phyloP scores from a whole-genome alignment of 1,140 invertebrate genomes.

The Zaprionus africanus region DNA sequence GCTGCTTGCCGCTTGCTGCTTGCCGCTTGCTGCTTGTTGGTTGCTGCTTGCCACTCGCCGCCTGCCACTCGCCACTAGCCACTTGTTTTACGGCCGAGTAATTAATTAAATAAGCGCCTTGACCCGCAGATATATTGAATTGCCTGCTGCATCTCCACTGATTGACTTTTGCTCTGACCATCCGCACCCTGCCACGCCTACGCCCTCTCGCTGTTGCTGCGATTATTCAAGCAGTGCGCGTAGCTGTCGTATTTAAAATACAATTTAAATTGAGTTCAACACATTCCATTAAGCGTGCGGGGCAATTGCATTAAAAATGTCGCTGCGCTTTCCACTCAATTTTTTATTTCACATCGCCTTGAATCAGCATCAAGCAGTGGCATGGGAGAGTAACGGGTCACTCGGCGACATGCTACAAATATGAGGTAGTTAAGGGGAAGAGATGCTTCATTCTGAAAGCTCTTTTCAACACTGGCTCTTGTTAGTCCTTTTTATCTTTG shows the following conservation, averaged over 20 bases:
- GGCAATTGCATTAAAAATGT: constrained; percentile 29
- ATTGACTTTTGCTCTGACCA: constrained; percentile 68
- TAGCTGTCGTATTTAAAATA: constrained; percentile 24
- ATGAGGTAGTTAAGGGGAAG: neutral
- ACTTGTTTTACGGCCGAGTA: constrained; percentile 63
- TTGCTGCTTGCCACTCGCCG: constrained; percentile 6
- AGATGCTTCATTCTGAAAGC: neutral
- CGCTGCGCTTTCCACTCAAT: constrained; percentile 11
- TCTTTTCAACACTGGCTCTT: no score
- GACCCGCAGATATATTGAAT: constrained; percentile 75
- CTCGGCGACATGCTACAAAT: neutral
- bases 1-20: neutral
- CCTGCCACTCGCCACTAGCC: constrained; percentile 46
- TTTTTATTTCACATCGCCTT: constrained; percentile 3
- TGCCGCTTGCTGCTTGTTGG: constrained; percentile 4
- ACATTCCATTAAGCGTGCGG: constrained; percentile 25
- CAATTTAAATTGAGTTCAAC: constrained; percentile 34
- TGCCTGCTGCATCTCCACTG: constrained; percentile 65
- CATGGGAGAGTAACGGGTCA: neutral
- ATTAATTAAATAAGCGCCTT: constrained; percentile 81
- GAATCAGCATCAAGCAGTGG: neutral
- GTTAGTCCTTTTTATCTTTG: no score
- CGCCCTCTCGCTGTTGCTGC: neutral
- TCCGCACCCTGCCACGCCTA: neutral
- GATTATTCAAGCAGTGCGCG: constrained; percentile 28